Percentiles rank a stretch among this genome's conserved stretches.
Evolutionary conservation across 2,797 vertebrate species (phyloP).

Genomic region (Chrysocyon brachyurus): DNA sequence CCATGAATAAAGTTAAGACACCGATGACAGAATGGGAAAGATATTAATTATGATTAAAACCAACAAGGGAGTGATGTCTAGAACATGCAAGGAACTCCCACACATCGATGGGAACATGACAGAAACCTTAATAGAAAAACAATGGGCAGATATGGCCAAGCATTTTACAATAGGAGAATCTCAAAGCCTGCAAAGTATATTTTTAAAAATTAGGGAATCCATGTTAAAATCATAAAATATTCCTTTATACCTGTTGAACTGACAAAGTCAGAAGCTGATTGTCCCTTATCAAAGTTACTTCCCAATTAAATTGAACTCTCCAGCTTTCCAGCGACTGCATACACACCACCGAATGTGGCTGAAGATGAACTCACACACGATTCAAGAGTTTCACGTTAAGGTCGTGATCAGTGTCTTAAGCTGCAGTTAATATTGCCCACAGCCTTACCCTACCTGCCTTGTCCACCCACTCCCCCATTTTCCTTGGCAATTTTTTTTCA

Average conservation of each 20-base stretch:
- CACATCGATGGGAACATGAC: not conserved
- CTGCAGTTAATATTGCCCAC: not conserved
- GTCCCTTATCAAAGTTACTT: not conserved
- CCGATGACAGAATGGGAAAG: not conserved
- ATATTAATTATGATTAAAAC: not conserved
- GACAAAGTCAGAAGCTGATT: not conserved
- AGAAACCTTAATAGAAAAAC: not conserved
- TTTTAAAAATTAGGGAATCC: not conserved
- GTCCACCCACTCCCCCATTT: not conserved
- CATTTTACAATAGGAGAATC: not conserved
- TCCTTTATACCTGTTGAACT: not conserved
- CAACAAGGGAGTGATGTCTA: not conserved
- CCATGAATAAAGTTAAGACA: not conserved
- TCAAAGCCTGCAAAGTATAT: not conserved
- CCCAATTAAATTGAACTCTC: not conserved
- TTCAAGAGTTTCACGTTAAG: not conserved
- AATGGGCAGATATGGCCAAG: not conserved
- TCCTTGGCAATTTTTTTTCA: not conserved
- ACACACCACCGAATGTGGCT: not conserved
- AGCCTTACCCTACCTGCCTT: not conserved
- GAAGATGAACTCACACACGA: not conserved
- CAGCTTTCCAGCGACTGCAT: not conserved
- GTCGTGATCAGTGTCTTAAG: not conserved
- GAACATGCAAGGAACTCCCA: not conserved
- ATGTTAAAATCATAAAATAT: conserved; percentile 27